phyloP scores from a whole-genome alignment of 2,888 invertebrate species.

The Ormia ochracea region DNA sequence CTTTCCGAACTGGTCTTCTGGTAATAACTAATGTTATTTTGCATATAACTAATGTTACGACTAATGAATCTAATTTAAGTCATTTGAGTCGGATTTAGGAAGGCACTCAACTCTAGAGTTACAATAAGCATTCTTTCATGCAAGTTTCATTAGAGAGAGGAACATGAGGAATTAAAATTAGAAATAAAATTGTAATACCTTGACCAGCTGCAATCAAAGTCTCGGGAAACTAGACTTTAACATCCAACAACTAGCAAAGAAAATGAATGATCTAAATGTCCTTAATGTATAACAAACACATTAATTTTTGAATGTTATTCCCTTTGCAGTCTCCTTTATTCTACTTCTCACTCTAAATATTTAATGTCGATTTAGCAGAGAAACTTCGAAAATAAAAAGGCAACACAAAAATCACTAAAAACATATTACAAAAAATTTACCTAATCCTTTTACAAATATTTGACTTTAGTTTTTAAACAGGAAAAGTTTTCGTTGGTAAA shows the following conservation, averaged over 20 bases:
- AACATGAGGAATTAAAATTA: neutral
- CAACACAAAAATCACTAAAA: neutral
- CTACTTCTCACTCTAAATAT: constrained; percentile 5
- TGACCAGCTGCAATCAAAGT: neutral
- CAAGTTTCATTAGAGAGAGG: neutral
- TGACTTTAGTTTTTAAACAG: constrained; percentile 21
- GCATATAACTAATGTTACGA: too few relatives aligned
- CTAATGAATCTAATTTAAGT: too few relatives aligned
- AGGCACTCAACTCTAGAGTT: too few relatives aligned
- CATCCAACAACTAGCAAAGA: too few relatives aligned
- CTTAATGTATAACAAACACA: constrained; percentile 11
- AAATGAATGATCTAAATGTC: constrained; percentile 2
- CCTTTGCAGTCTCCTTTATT: neutral
- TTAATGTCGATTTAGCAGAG: constrained; percentile 34
- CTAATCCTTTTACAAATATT: constrained; percentile 50
- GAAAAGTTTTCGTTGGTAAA: constrained; percentile 17
- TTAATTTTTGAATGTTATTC: neutral
- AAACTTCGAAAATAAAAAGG: constrained; percentile 1
- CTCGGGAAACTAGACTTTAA: neutral
- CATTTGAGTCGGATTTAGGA: too few relatives aligned
- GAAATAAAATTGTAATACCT: neutral
- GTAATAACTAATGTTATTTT: too few relatives aligned
- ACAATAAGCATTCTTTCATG: neutral
- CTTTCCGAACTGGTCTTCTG: too few relatives aligned
- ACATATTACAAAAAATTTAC: constrained; percentile 29